A percentile compares a stretch with the other conserved stretches of the same genome.
Conservation (phyloP, 2,797 vertebrate genomes). For the Darevskia mixta region DNA sequence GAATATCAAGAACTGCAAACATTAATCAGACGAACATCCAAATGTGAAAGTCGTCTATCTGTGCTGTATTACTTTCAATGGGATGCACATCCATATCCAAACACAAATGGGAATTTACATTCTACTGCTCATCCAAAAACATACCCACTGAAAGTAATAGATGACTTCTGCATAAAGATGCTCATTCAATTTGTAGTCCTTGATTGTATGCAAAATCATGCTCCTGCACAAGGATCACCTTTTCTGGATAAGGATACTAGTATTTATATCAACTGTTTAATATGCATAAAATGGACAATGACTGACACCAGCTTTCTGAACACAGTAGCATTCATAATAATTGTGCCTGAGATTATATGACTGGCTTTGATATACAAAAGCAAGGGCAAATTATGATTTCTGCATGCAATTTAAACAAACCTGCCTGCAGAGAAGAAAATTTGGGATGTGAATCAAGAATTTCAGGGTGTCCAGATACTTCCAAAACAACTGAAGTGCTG, state of each 20-base stretch:
- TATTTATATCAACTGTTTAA: constrained; percentile 67
- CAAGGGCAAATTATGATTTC: constrained; percentile 75
- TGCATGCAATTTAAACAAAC: constrained; percentile 76
- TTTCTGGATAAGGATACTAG: neutral
- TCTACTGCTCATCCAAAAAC: neutral
- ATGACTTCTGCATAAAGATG: neutral
- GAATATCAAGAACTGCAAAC: neutral
- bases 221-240: neutral
- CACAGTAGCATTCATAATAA: constrained; percentile 57
- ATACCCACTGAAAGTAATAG: neutral
- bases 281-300: constrained; percentile 62
- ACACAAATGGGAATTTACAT: neutral
- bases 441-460: constrained; percentile 65
- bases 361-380: constrained; percentile 59
- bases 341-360: constrained; percentile 47
- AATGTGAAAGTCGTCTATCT: neutral
- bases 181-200: neutral
- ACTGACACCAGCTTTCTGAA: constrained; percentile 65
- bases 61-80: neutral
- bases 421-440: constrained; percentile 58
- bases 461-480: constrained; percentile 71
- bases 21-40: neutral
- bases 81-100: neutral
- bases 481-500: constrained; percentile 73
- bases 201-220: neutral